Conservation (phyloP, 2,888 invertebrate genomes). For the Pheosia tremula region DNA sequence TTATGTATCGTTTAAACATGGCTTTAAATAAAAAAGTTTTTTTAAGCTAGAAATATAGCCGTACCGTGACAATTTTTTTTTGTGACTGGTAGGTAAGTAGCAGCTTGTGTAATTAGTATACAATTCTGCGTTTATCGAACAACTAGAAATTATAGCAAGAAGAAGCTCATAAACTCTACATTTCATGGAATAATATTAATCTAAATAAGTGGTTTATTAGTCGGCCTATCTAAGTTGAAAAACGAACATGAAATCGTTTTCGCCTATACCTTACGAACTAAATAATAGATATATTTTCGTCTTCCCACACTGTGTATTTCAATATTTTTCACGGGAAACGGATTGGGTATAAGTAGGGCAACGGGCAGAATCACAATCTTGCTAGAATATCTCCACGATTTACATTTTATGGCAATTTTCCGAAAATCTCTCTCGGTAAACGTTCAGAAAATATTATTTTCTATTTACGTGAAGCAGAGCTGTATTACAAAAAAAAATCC, state of each 20-base stretch:
- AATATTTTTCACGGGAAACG: constrained; percentile 66
- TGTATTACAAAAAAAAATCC: constrained; percentile 16
- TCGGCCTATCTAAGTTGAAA: constrained; percentile 26
- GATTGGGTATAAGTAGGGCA: constrained; percentile 54
- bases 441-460: constrained; percentile 28
- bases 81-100: too few species aligned
- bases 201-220: constrained; percentile 39
- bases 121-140: too few species aligned
- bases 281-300: constrained; percentile 53
- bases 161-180: constrained; percentile 21
- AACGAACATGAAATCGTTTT: constrained; percentile 34
- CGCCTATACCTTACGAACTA: constrained; percentile 32
- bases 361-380: constrained; percentile 52
- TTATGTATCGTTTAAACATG: too few species aligned
- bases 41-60: too few species aligned
- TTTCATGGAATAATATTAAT: constrained; percentile 31
- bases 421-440: constrained; percentile 44
- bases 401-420: constrained; percentile 48
- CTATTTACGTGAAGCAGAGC: constrained; percentile 13
- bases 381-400: constrained; percentile 42
- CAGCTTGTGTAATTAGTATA: too few species aligned
- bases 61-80: too few species aligned
- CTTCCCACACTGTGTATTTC: constrained; percentile 52
- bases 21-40: too few species aligned
- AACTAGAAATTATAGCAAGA: too few species aligned